These are phyloP conservation scores for Dryoscopus gambensis DNA, from an alignment of 2,113 vertebrate species.

Conservation along the genomic window DNA sequence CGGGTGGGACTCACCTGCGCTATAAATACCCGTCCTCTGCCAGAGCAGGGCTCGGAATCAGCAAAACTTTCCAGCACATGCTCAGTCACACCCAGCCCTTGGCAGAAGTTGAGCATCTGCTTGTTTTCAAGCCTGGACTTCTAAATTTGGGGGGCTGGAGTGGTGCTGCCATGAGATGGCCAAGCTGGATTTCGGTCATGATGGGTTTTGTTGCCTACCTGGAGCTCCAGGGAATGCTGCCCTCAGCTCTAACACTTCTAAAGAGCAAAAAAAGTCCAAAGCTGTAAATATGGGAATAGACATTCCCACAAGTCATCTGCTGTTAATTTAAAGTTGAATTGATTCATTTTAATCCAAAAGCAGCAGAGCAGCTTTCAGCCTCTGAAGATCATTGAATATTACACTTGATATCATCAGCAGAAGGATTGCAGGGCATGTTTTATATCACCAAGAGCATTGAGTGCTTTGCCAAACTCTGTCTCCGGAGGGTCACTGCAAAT, in stretches of 20 bases:
- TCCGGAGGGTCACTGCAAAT: conserved; percentile 41
- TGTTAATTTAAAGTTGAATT: conserved; percentile 48
- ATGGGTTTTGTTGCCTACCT: neutral
- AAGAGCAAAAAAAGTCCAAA: neutral
- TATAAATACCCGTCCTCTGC: neutral
- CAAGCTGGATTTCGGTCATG: fast-evolving
- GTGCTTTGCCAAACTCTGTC: conserved; percentile 23
- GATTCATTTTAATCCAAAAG: conserved; percentile 53
- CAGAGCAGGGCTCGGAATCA: neutral
- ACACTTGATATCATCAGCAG: conserved; percentile 18
- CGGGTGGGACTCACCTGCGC: neutral
- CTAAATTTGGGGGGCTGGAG: neutral
- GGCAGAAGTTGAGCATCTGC: neutral
- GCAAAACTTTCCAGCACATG: neutral
- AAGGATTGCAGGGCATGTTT: conserved; percentile 17
- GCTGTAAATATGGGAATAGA: conserved; percentile 13
- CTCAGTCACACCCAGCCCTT: neutral
- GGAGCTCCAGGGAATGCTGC: neutral
- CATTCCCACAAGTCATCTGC: conserved; percentile 26
- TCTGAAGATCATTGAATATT: conserved; percentile 31
- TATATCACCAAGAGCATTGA: conserved; percentile 34
- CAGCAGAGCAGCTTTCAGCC: conserved; percentile 28
- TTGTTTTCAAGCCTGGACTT: neutral
- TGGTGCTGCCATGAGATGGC: neutral
- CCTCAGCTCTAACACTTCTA: neutral